Percentiles rank a stretch among this genome's conserved stretches.
Evolutionary conservation across 35 echinoderm and acorn worm species (phyloP).

Genomic region (Holothuria glaberrima): DNA sequence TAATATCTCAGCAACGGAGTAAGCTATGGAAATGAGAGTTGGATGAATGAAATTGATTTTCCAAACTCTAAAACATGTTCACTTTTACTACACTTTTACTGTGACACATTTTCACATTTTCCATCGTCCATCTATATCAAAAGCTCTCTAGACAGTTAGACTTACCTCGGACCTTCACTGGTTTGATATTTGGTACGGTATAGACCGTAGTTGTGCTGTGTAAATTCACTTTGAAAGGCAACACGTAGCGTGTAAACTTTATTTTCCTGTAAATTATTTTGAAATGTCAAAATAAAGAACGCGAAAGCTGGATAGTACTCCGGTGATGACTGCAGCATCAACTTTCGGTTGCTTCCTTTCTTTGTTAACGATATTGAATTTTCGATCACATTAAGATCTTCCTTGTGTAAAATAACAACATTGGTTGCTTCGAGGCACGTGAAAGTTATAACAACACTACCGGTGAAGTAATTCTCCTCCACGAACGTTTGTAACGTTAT

Average conservation of each 20-base stretch:
- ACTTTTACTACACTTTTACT: too few relatives aligned
- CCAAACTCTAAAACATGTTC: too few relatives aligned
- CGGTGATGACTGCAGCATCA: neutral
- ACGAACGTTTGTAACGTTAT: slow-evolving; percentile 65
- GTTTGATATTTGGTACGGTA: slow-evolving; percentile 41
- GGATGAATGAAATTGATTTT: too few relatives aligned
- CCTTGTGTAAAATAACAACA: slow-evolving; percentile 70
- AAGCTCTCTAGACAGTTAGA: too few relatives aligned
- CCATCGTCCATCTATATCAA: too few relatives aligned
- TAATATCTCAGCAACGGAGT: too few relatives aligned
- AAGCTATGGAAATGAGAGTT: too few relatives aligned
- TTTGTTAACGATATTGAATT: slow-evolving; percentile 24
- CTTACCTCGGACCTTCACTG: slow-evolving; percentile 45
- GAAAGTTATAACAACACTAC: slow-evolving; percentile 68
- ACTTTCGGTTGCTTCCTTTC: neutral
- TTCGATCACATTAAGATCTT: neutral
- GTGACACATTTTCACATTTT: too few relatives aligned
- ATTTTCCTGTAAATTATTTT: slow-evolving; percentile 1
- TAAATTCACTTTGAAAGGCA: slow-evolving; percentile 1
- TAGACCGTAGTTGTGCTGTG: neutral
- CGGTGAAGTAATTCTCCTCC: slow-evolving; percentile 62
- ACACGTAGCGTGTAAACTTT: neutral
- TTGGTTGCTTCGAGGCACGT: slow-evolving; percentile 54
- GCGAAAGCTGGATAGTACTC: slow-evolving; percentile 29
- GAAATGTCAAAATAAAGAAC: slow-evolving; percentile 30